These are phyloP conservation scores for Mohoua ochrocephala DNA, from an alignment of 2,113 vertebrate genomes.

Conservation along the genomic window DNA sequence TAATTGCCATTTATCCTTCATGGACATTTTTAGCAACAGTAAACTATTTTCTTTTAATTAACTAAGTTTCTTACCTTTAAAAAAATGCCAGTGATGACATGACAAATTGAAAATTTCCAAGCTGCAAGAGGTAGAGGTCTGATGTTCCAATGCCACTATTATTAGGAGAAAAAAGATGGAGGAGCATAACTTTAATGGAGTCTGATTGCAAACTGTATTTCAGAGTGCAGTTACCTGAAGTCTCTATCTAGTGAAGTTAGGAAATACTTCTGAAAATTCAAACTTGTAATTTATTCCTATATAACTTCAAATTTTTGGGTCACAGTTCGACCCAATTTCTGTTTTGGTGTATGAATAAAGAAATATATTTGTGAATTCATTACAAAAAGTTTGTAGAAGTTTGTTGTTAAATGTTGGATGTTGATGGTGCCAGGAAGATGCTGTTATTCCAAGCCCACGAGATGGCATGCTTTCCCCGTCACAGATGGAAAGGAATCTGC, in stretches of 20 bases:
- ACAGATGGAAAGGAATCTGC: neutral
- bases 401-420: neutral
- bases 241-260: neutral
- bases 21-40: neutral
- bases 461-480: constrained; percentile 44
- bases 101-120: neutral
- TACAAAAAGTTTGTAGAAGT: neutral
- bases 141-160: neutral
- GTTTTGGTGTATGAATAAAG: neutral
- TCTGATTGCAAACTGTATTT: neutral
- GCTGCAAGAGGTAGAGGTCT: neutral
- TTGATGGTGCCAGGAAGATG: neutral
- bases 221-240: neutral
- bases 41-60: neutral
- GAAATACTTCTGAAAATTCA: neutral
- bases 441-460: neutral
- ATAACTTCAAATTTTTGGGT: neutral
- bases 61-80: neutral
- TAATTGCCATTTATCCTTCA: neutral
- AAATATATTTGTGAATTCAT: neutral
- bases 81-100: neutral
- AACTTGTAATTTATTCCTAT: neutral
- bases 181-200: neutral
- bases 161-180: neutral
- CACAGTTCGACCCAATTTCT: neutral